phyloP scores from a whole-genome alignment of 2,113 vertebrate genomes.

The Dicerorhinus sumatrensis region DNA sequence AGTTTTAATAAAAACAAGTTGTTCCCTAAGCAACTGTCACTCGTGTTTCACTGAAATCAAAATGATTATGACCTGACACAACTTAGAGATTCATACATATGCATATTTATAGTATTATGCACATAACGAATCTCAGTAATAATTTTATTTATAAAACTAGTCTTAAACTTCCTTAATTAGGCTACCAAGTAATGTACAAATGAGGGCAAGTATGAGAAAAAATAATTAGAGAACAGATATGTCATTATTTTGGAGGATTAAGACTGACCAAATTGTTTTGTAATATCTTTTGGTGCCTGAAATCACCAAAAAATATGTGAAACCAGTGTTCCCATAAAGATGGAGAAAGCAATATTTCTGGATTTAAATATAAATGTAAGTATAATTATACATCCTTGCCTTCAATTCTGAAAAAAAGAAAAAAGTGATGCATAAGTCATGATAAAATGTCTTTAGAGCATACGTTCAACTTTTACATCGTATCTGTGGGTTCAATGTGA shows the following conservation, averaged over 20 bases:
- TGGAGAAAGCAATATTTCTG: background rate
- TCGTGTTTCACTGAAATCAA: background rate
- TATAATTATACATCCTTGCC: background rate
- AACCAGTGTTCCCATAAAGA: background rate
- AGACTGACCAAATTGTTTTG: background rate
- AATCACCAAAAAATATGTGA: background rate
- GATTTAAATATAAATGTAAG: constrained; percentile 2
- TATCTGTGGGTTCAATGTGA: background rate
- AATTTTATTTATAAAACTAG: background rate
- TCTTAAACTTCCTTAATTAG: background rate
- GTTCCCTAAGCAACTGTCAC: background rate
- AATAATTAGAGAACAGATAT: background rate
- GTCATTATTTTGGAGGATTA: background rate
- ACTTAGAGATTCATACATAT: background rate
- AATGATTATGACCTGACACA: background rate
- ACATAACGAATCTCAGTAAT: background rate
- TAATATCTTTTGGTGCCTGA: background rate
- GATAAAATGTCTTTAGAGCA: background rate
- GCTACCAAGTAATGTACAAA: background rate
- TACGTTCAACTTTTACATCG: background rate
- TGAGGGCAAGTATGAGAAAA: background rate
- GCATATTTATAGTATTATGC: background rate
- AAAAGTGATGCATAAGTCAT: background rate
- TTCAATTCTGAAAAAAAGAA: background rate
- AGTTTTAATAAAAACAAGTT: background rate